phyloP scores from a whole-genome alignment of 1,140 invertebrate species.

The Aphelinus atriplicis region DNA sequence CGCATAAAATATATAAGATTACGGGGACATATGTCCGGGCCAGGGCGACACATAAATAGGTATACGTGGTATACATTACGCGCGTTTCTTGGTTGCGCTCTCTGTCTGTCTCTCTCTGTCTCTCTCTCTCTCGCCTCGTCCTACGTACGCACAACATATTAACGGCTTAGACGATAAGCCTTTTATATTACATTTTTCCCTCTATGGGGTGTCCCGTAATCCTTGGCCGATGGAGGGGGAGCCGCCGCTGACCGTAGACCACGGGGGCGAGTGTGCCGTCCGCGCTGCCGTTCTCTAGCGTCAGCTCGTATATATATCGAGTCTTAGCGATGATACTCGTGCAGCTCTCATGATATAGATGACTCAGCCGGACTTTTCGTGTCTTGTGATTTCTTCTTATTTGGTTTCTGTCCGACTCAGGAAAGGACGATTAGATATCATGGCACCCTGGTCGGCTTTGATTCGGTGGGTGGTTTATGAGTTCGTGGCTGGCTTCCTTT shows the following conservation, averaged over 20 bases:
- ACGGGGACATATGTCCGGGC: constrained; percentile 20
- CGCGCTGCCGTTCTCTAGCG: constrained; percentile 6
- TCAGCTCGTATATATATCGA: constrained; percentile 2
- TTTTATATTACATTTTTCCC: constrained; percentile 69
- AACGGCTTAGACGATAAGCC: constrained; percentile 67
- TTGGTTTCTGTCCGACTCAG: not conserved
- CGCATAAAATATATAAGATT: constrained; percentile 28
- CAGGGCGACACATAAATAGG: constrained; percentile 25
- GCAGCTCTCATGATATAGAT: not conserved
- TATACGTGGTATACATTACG: constrained; percentile 25
- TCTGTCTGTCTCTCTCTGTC: too few species aligned
- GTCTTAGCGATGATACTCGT: not conserved
- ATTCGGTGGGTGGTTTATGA: too few species aligned
- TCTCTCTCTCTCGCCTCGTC: not conserved
- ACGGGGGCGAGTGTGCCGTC: constrained; percentile 10
- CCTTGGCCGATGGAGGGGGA: constrained; percentile 52
- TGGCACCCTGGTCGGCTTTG: too few species aligned
- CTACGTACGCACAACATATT: constrained; percentile 62
- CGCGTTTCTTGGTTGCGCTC: constrained; percentile 17
- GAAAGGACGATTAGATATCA: too few species aligned
- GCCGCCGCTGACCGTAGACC: not conserved
- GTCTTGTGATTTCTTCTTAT: not conserved
- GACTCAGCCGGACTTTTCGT: not conserved
- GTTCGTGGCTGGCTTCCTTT: too few species aligned
- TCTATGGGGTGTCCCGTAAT: constrained; percentile 65